Base-by-base conservation (phyloP, 2,888 invertebrate genomes). In the Luperina nickerlii region DNA sequence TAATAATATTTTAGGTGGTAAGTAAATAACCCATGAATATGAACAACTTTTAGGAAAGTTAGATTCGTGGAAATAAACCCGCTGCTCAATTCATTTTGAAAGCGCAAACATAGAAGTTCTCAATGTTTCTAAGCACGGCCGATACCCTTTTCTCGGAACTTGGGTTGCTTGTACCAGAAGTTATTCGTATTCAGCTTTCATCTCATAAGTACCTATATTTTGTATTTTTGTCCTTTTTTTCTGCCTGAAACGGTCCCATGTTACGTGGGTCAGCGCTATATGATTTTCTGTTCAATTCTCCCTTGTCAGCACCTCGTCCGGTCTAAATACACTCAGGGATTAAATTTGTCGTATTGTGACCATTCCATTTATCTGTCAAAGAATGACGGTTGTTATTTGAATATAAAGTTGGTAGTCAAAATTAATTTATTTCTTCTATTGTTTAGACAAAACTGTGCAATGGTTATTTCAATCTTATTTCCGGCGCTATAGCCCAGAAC, bases 1-100 rank as follows among this genome's bases (percentile, higher is more conserved):
- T 67, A 5, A 78, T 80, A 57, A 66, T 38, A 68, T 15, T 78
- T 83, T 24, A 15, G 20, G 24, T 68, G 9, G 11, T 24, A 24
- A 27, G 20, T n/a, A n/a, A 20, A 38, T 13, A 45, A 38, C 15
- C 3, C 38, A 54, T 62, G 24, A 54, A 68, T 42, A 15, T 27
- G 42, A 79, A 54, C 24, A 54, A 68, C 20, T 81, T 83, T 42
- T 51, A 5, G 9, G 2, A 24, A 18, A 27, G 20, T 5, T 38
- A 48, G n/a, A 66, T 24, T 76, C 18, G 42, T 32, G 24, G 48
- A 57, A 66, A 38, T 65, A 38, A 74, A 75, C 42, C 15, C 6
- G 24, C 15, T 51, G 18, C 11, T 63, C 1, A 32, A 62, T n/a
- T 81, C 24, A 20, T 70, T 81, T 38, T 27, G 18, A 72, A 45